Conservation (phyloP, 2,888 invertebrate genomes). For the Sialis fuliginosa region DNA sequence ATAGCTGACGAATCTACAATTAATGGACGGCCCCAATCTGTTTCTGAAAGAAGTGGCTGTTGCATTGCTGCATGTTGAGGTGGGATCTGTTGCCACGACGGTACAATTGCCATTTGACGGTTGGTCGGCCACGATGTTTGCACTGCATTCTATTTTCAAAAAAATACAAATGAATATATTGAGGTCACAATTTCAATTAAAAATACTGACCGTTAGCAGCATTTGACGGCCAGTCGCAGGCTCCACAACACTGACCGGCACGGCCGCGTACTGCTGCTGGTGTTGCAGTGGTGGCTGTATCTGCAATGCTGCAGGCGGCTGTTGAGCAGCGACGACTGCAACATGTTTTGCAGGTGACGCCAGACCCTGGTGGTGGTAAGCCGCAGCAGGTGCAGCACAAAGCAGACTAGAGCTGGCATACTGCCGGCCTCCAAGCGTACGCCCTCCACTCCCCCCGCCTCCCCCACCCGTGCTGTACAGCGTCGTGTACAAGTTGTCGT, state of each 20-base stretch:
- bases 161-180: neutral
- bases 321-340: constrained; percentile 41
- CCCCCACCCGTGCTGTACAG: constrained; percentile 55
- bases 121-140: constrained; percentile 53
- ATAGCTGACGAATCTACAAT: constrained; percentile 62
- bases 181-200: neutral
- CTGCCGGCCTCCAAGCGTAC: constrained; percentile 42
- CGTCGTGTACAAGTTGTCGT: constrained; percentile 40
- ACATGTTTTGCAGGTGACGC: constrained; percentile 54
- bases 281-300: constrained; percentile 67
- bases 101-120: constrained; percentile 66
- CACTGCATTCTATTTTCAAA: constrained; percentile 33
- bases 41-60: constrained; percentile 39
- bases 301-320: constrained; percentile 50
- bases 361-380: constrained; percentile 48
- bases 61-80: constrained; percentile 40
- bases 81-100: constrained; percentile 68
- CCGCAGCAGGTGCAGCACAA: constrained; percentile 53
- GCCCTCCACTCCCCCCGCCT: constrained; percentile 45
- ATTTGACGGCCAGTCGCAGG: constrained; percentile 59
- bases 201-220: constrained; percentile 44
- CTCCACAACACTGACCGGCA: constrained; percentile 84
- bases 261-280: constrained; percentile 76
- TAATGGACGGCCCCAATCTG: constrained; percentile 55
- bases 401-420: constrained; percentile 74